These are phyloP conservation scores for Frankliniella intonsa DNA, from an alignment of 2,888 invertebrate species.

Conservation along the genomic window DNA sequence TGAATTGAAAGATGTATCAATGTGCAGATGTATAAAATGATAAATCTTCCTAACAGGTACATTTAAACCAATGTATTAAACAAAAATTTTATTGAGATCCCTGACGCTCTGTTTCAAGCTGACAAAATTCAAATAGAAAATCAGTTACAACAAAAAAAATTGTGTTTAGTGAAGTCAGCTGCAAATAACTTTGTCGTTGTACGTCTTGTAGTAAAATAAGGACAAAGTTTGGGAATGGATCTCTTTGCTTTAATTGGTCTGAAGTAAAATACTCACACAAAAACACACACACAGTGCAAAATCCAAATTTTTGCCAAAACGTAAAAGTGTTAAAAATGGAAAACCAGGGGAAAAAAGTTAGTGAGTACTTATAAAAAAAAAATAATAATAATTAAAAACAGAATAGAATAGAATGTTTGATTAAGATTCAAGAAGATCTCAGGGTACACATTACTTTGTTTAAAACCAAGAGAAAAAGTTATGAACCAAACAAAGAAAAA, in stretches of 20 bases:
- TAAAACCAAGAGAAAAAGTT: background rate
- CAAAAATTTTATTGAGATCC: background rate
- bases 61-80: no score
- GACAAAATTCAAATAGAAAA: no score
- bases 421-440: background rate
- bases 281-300: no score
- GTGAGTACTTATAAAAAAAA: background rate
- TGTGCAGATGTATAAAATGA: background rate
- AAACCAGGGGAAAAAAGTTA: background rate
- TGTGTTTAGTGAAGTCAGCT: background rate
- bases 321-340: background rate
- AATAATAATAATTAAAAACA: background rate
- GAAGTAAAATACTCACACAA: no score
- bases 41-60: background rate
- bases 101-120: background rate
- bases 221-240: background rate
- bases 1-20: background rate
- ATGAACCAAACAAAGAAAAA: background rate
- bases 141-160: background rate
- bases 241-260: no score
- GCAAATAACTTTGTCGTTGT: background rate
- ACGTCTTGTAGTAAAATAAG: constrained; percentile 4
- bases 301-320: background rate
- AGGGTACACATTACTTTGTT: background rate
- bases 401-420: background rate